Percentiles rank a stretch among this genome's conserved stretches.
Conservation (phyloP, 2,888 invertebrate species). For the Dryadula phaetusa region DNA sequence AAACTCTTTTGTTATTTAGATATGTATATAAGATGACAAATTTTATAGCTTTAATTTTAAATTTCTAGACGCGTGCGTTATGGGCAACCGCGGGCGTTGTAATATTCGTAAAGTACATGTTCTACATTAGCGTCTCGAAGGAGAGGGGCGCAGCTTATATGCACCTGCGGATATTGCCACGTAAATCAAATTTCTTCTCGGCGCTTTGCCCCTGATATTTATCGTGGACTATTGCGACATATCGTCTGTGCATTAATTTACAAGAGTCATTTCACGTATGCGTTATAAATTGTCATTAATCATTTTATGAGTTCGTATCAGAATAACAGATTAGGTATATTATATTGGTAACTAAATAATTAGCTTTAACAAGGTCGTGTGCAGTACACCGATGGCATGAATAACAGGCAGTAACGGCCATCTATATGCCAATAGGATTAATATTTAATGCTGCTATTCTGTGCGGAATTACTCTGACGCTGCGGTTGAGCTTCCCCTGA, state of each 20-base stretch:
- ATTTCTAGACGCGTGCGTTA: constrained; percentile 42
- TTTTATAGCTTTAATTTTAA: constrained; percentile 44
- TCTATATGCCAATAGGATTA: constrained; percentile 79
- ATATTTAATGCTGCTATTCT: constrained; percentile 79
- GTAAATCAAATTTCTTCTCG: constrained; percentile 75
- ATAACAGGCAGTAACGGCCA: constrained; percentile 71
- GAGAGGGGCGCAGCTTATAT: constrained; percentile 59
- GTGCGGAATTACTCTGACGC: constrained; percentile 73
- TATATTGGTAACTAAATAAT: constrained; percentile 60
- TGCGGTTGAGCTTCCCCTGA: constrained; percentile 73
- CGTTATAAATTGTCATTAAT: neutral
- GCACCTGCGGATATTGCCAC: constrained; percentile 78
- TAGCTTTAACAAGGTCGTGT: constrained; percentile 55
- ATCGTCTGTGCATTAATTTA: constrained; percentile 23
- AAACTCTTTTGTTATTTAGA: too few species aligned
- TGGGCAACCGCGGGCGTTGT: constrained; percentile 40
- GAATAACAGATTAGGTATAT: constrained; percentile 5
- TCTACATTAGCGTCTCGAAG: constrained; percentile 41
- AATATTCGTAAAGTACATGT: constrained; percentile 46
- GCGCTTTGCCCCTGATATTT: constrained; percentile 56
- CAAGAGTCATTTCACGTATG: neutral
- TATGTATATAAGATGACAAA: constrained; percentile 16
- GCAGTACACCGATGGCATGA: constrained; percentile 61
- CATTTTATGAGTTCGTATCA: neutral
- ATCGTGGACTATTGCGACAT: constrained; percentile 39